These are phyloP conservation scores for Hydroisotoma schaefferi DNA, from an alignment of 2,888 invertebrate genomes.

Conservation along the genomic window DNA sequence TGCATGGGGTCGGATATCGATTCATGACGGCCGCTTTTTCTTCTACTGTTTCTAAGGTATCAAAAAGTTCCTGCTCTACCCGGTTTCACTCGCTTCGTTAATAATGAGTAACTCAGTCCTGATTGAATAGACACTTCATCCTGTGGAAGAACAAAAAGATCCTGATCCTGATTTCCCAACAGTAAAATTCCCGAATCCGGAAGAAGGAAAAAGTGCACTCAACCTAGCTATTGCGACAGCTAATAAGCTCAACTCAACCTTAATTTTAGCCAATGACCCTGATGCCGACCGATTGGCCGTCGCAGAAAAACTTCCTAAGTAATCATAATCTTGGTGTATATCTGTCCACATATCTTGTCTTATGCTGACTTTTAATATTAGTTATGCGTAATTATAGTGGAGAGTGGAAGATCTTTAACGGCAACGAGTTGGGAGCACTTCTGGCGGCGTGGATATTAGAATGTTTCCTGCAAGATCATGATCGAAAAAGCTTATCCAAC, in stretches of 20 bases:
- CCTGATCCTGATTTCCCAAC: constrained; percentile 97
- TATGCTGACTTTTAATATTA: background rate
- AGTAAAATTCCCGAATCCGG: constrained; percentile 96
- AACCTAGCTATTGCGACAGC: constrained; percentile 75
- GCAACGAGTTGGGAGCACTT: constrained; percentile 91
- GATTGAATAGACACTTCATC: background rate
- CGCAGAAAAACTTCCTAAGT: constrained; percentile 68
- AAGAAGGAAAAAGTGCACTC: constrained; percentile 82
- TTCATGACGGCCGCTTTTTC: constrained; percentile 73
- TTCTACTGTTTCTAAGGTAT: constrained; percentile 68
- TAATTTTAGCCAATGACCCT: constrained; percentile 95
- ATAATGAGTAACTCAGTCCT: too few relatives aligned
- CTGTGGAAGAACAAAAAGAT: constrained; percentile 69
- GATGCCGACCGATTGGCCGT: constrained; percentile 95
- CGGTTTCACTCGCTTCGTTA: too few relatives aligned
- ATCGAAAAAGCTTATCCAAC: constrained; percentile 6
- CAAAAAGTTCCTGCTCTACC: too few relatives aligned
- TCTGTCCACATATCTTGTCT: constrained; percentile 1
- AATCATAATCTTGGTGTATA: background rate
- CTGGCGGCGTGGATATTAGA: constrained; percentile 90
- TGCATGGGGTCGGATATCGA: constrained; percentile 94
- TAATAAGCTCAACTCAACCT: constrained; percentile 61
- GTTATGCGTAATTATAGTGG: constrained; percentile 54
- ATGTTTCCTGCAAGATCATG: constrained; percentile 56
- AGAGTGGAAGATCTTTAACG: constrained; percentile 84